Base-by-base conservation (phyloP, 2,113 vertebrate species). In the Columbina picui region DNA sequence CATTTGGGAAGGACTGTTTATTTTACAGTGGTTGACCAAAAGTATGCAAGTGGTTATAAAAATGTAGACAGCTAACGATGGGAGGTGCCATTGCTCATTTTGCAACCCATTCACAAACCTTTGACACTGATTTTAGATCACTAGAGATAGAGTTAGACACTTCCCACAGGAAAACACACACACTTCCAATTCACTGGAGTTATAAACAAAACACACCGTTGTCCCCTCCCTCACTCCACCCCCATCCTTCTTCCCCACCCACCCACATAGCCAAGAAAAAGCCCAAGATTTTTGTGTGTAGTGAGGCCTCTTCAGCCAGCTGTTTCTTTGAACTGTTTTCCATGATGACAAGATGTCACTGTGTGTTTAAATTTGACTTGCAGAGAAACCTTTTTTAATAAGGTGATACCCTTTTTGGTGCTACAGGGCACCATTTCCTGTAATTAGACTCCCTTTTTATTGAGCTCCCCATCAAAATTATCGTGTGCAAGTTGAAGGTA, bases 1-100 rank as follows among this genome's bases (percentile, higher is more conserved):
- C 97, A 98, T 98, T 98, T 98, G 97, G 97, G 96, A 98, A 98
- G 96, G 97, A 97, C 97, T 98, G 97, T 98, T 98, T 98, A 97
- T 98, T 98, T 98, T 98, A 98, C 97, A 98, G 98, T 96, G 98
- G 98, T 98, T 98, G 98, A 98, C 98, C 98, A 98, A 98, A 98
- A 98, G 94, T 98, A 98, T 98, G 98, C 87, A 92, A 98, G 98
- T 90, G 97, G 97, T 98, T 98, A 97, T 96, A 97, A 98, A 98
- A 98, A 98, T 97, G 97, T 97, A 97, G 98, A 97, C 97, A 93
- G 96, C 97, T 97, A 97, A 97, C 56, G 89, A 97, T 98, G 97
- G 98, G 98, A 98, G 97, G 95, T 98, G 95, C 98, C 97, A 89
- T 97, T 93, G 93, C 93, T 96, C 96, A 92, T 96, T 98, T 94